A percentile compares a stretch with the other conserved stretches of the same genome.
phyloP scores from a whole-genome alignment of 2,888 invertebrate species.

The Lepas anatifera region DNA sequence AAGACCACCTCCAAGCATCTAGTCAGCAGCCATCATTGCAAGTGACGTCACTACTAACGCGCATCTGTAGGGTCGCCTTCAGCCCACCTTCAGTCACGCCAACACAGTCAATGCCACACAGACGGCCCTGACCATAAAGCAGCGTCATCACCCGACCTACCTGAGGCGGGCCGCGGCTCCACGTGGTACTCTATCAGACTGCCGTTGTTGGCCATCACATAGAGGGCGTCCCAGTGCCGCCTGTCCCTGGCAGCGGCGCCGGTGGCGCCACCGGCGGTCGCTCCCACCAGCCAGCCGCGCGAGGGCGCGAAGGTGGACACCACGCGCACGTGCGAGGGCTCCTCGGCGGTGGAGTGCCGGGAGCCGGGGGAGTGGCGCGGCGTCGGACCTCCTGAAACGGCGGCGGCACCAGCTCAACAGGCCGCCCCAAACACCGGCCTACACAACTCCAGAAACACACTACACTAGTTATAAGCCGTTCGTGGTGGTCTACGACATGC shows the following conservation, averaged over 20 bases:
- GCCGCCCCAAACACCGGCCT: no score
- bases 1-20: no score
- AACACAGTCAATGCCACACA: no score
- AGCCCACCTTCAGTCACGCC: no score
- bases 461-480: no score
- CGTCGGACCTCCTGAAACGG: neutral
- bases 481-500: no score
- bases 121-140: neutral
- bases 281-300: slow-evolving; percentile 52
- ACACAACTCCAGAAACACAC: no score
- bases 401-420: no score
- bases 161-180: slow-evolving; percentile 50
- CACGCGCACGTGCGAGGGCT: slow-evolving; percentile 59
- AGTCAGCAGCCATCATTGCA: no score
- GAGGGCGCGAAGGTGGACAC: slow-evolving; percentile 66
- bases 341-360: slow-evolving; percentile 39
- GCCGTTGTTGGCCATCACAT: slow-evolving; percentile 78
- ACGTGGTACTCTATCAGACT: slow-evolving; percentile 76
- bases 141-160: slow-evolving; percentile 31
- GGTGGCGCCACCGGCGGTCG: slow-evolving; percentile 31
- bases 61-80: no score
- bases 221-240: slow-evolving; percentile 64
- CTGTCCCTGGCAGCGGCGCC: slow-evolving; percentile 35
- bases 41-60: no score
- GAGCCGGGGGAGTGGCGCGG: neutral